Evolutionary conservation across 2,113 vertebrate genomes (phyloP).

Genomic region (Clarias batrachus): DNA sequence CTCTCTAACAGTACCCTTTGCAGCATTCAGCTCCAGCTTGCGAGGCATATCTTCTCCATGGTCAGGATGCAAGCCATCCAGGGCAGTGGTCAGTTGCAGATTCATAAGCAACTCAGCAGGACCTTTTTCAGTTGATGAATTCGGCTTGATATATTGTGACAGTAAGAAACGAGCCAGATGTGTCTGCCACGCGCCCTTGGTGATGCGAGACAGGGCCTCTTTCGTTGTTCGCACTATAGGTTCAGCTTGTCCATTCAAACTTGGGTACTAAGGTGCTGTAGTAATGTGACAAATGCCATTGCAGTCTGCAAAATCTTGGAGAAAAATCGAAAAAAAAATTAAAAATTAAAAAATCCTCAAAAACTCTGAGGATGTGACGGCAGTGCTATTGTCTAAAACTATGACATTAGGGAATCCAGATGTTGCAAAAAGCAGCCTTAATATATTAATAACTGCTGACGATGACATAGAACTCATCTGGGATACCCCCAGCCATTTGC

Average conservation of each 20-base stretch:
- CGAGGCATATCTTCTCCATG: not conserved
- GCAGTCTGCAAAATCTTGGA: not conserved
- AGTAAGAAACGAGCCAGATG: not conserved
- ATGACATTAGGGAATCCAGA: not conserved
- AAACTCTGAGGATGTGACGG: not conserved
- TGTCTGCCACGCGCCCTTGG: not conserved
- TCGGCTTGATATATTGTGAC: not conserved
- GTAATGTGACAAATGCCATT: not conserved
- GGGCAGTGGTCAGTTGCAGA: not conserved
- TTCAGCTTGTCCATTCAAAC: not conserved
- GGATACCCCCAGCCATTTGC: slow-evolving; percentile 28
- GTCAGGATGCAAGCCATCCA: not conserved
- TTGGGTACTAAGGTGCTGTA: not conserved
- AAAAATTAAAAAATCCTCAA: too few relatives aligned
- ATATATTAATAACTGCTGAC: not conserved
- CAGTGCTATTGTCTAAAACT: not conserved
- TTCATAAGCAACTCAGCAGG: not conserved
- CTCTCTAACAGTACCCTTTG: not conserved
- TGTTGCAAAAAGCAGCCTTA: not conserved
- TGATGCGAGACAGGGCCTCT: not conserved
- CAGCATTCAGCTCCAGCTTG: not conserved
- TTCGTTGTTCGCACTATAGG: not conserved
- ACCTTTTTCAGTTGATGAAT: not conserved
- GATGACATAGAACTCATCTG: not conserved
- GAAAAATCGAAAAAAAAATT: too few relatives aligned